Base-by-base conservation (phyloP, 2,113 vertebrate species). In the Bubo bubo region DNA sequence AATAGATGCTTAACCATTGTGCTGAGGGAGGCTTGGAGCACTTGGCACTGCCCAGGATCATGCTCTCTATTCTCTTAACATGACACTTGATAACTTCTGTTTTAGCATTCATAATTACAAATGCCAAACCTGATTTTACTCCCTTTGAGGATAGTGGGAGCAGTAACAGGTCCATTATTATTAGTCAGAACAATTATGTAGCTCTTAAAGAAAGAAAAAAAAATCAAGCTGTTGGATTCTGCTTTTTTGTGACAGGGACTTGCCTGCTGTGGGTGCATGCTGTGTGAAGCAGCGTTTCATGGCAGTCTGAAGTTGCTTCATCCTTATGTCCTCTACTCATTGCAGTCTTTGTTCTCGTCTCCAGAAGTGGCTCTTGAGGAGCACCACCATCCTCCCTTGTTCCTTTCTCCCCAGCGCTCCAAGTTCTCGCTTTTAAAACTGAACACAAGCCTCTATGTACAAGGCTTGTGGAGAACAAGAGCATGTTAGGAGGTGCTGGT, bases 121-220 rank as follows among this genome's bases (percentile, higher is more conserved):
- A 93, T 86, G 95, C 95, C 94, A 95, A 92, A 90, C n/a, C 79
- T 88, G 90, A 97, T 96, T 97, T 93, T 67, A 45, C 56, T 95
- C 55, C 63, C 67, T 70, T 81, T 76, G 92, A 92, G 93, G 82
- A 32, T 35, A 41, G 66, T 12, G 74, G 66, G 71, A 93, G 85
- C 58, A n/a, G 77, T 82, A 94, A 60, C 92, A 79, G 90, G 85
- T 95, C 94, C 70, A 19, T 95, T 93, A 93, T 90, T 94, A 64
- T 59, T 76, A 88, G 95, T 93, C 92, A 95, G 89, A 89, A 85
- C 17, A 68, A 90, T 94, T 88, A 81, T 71, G 76, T 50, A 81
- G 88, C 73, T 88, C 86, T 87, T 92, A 56, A 75, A 90, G 58
- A 56, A 83, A 60, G 70, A 10, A 47, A 8, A 8, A 22, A 32